These are phyloP conservation scores for Julus scandinavius DNA, from an alignment of 2,888 invertebrate species.

Conservation along the genomic window DNA sequence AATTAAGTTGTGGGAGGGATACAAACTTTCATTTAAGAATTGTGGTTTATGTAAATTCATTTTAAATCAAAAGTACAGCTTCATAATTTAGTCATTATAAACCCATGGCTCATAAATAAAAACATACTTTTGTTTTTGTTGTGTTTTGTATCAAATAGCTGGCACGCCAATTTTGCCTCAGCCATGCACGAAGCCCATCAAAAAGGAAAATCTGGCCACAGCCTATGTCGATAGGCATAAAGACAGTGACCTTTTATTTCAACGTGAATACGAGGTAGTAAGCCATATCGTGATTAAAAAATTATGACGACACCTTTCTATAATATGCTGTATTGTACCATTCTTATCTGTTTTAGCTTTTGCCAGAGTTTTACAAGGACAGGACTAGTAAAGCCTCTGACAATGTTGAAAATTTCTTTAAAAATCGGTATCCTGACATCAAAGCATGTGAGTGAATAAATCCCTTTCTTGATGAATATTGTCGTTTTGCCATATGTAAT, in stretches of 20 bases:
- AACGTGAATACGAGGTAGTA: conserved; percentile 84
- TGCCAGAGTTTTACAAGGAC: conserved; percentile 88
- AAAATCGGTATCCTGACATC: conserved; percentile 92
- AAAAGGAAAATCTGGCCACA: conserved; percentile 77
- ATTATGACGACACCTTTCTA: background rate
- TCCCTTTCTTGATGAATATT: background rate
- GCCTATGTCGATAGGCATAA: conserved; percentile 84
- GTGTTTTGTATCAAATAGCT: background rate
- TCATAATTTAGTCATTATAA: no score
- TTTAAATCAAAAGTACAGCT: no score
- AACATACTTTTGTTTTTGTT: background rate
- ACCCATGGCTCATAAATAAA: no score
- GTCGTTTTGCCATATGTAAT: no score
- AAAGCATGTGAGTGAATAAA: conserved; percentile 73
- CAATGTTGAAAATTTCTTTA: conserved; percentile 83
- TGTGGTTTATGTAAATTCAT: no score
- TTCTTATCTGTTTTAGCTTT: conserved; percentile 68
- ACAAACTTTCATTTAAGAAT: no score
- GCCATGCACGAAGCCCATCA: conserved; percentile 84
- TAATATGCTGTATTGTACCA: background rate
- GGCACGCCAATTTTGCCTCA: conserved; percentile 75
- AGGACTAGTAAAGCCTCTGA: conserved; percentile 88
- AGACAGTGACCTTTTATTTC: conserved; percentile 90
- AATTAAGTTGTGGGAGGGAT: no score
- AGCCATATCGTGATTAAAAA: background rate